Conservation (phyloP, 2,113 vertebrate species). For the Dunckerocampus dactyliophorus region DNA sequence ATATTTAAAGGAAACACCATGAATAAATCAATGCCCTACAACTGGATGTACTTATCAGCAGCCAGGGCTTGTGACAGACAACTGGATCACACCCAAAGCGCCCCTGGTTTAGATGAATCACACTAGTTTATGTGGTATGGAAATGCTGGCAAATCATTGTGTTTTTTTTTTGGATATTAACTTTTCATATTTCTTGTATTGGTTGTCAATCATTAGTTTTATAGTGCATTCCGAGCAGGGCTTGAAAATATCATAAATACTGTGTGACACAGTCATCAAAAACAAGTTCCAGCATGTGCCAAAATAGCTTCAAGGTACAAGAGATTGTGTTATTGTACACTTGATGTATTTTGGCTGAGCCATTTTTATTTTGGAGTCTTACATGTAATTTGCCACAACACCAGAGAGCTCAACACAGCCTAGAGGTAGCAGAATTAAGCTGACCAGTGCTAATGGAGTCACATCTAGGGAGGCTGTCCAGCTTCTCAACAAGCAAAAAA, state of each 20-base stretch:
- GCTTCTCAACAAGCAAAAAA: constrained; percentile 3
- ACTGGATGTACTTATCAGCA: constrained; percentile 40
- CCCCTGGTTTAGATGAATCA: constrained; percentile 14
- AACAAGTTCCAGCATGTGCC: background rate
- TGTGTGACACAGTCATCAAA: background rate
- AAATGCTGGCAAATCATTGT: constrained; percentile 3
- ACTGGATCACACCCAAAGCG: constrained; percentile 30
- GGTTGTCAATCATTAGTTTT: constrained; percentile 64
- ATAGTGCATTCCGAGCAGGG: constrained; percentile 39
- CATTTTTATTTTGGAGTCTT: background rate
- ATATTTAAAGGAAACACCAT: constrained; percentile 59
- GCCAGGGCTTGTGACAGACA: constrained; percentile 39
- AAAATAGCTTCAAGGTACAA: constrained; percentile 2
- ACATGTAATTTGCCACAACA: constrained; percentile 1
- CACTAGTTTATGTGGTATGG: constrained; percentile 11
- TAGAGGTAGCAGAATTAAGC: constrained; percentile 10
- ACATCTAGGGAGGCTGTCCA: background rate
- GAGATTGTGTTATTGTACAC: background rate
- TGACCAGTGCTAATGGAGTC: constrained; percentile 16
- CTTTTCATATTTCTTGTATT: constrained; percentile 52
- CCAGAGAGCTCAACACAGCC: background rate
- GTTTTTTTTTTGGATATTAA: background rate
- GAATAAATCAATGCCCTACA: constrained; percentile 56
- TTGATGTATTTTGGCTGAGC: background rate
- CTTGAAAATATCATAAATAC: constrained; percentile 70